Evolutionary conservation across 2,888 invertebrate species (phyloP).

Genomic region (Clostera curtula): DNA sequence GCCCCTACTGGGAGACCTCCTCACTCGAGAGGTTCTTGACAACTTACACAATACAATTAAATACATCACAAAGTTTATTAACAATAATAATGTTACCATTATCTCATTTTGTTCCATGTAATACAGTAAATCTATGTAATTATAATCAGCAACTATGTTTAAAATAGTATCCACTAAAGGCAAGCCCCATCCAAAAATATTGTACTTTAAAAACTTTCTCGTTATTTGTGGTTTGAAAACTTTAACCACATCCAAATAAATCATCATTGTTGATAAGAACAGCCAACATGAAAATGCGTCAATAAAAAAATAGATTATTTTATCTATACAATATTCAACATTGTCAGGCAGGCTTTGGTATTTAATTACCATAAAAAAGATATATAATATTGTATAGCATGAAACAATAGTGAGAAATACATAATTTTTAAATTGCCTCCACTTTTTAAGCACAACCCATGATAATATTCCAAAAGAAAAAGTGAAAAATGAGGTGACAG

Average conservation of each 20-base stretch:
- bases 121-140: not conserved
- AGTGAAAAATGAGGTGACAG: not conserved
- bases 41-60: not conserved
- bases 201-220: not conserved
- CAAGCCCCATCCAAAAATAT: not conserved
- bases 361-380: too few species aligned
- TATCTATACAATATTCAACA: not conserved
- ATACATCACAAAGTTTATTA: not conserved
- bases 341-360: too few species aligned
- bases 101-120: not conserved
- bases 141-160: not conserved
- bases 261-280: not conserved
- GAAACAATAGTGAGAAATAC: not conserved
- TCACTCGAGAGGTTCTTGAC: not conserved
- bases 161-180: not conserved
- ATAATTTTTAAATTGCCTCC: not conserved
- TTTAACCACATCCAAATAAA: not conserved
- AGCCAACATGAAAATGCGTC: not conserved
- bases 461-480: not conserved
- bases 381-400: not conserved
- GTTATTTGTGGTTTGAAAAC: not conserved
- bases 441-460: not conserved
- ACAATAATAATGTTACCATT: not conserved
- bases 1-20: not conserved
- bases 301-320: not conserved